Evolutionary conservation across 2,888 invertebrate species (phyloP).

Genomic region (Tromatobia lineatoria): DNA sequence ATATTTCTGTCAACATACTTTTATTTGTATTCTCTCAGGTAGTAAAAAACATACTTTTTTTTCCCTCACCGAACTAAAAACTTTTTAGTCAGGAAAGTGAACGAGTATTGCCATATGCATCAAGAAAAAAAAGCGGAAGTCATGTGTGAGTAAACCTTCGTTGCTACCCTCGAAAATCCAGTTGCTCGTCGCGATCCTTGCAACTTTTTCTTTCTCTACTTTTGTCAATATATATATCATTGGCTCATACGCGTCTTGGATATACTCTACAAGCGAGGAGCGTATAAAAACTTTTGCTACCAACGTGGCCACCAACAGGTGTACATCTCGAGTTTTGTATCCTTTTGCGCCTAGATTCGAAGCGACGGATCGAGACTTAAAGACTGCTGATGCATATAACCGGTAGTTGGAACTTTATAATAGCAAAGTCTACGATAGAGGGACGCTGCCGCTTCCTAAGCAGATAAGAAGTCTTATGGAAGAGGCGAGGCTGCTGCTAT

Average conservation of each 20-base stretch:
- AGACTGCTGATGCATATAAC: slow-evolving; percentile 62
- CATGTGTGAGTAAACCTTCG: not conserved
- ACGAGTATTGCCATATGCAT: not conserved
- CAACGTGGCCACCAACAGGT: slow-evolving; percentile 27
- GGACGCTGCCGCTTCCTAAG: slow-evolving; percentile 66
- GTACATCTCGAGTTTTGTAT: slow-evolving; percentile 46
- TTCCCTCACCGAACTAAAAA: not conserved
- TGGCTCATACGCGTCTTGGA: slow-evolving; percentile 6
- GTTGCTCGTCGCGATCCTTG: not conserved
- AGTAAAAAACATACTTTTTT: not conserved
- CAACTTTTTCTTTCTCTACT: not conserved
- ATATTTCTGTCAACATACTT: not conserved
- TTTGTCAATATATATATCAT: not conserved
- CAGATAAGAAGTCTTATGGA: slow-evolving; percentile 69
- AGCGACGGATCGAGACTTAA: slow-evolving; percentile 45
- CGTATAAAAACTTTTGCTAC: slow-evolving; percentile 47
- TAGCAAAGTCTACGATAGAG: slow-evolving; percentile 61
- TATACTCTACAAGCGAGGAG: slow-evolving; percentile 51
- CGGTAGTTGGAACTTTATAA: slow-evolving; percentile 64
- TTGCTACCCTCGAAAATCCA: not conserved
- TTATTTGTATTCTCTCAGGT: not conserved
- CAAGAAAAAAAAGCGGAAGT: not conserved
- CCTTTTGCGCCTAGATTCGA: slow-evolving; percentile 27
- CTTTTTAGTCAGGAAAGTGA: not conserved
- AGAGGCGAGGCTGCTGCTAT: slow-evolving; percentile 35